Conservation (phyloP, 1,140 invertebrate genomes). For the Camponotus floridanus region DNA sequence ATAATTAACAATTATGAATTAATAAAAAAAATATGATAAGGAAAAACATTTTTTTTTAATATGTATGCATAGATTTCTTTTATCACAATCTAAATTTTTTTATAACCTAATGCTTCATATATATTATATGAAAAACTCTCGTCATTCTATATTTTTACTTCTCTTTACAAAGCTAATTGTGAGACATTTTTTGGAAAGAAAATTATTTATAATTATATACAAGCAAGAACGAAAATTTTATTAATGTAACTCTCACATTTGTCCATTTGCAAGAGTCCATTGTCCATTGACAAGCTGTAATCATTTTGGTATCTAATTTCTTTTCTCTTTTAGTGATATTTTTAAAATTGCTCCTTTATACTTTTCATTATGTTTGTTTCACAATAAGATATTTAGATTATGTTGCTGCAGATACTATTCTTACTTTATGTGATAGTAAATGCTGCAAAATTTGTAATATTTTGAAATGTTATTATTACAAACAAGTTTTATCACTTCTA, state of each 20-base stretch:
- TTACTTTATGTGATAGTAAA: constrained; percentile 14
- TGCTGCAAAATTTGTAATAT: not conserved
- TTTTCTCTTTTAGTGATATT: constrained; percentile 13
- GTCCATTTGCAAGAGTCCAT: constrained; percentile 10
- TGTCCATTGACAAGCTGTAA: not conserved
- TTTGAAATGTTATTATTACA: too few species aligned
- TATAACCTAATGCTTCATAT: constrained; percentile 43
- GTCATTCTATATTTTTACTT: constrained; percentile 19
- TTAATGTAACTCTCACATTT: constrained; percentile 11
- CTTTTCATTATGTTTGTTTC: constrained; percentile 15
- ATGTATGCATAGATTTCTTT: not conserved
- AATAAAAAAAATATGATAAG: constrained; percentile 50
- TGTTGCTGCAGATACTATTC: not conserved
- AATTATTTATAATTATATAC: constrained; percentile 58
- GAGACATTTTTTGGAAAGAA: constrained; percentile 3
- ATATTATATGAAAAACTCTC: constrained; percentile 55
- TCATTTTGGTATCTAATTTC: not conserved
- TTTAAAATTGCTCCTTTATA: not conserved
- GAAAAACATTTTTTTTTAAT: constrained; percentile 36
- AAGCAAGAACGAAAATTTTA: constrained; percentile 33
- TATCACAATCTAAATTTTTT: constrained; percentile 22
- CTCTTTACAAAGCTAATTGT: constrained; percentile 33
- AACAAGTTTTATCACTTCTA: not conserved
- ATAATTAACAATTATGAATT: constrained; percentile 43
- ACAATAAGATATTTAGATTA: not conserved